Conservation (phyloP, 2,797 vertebrate species). For the Brachymystax lenok region DNA sequence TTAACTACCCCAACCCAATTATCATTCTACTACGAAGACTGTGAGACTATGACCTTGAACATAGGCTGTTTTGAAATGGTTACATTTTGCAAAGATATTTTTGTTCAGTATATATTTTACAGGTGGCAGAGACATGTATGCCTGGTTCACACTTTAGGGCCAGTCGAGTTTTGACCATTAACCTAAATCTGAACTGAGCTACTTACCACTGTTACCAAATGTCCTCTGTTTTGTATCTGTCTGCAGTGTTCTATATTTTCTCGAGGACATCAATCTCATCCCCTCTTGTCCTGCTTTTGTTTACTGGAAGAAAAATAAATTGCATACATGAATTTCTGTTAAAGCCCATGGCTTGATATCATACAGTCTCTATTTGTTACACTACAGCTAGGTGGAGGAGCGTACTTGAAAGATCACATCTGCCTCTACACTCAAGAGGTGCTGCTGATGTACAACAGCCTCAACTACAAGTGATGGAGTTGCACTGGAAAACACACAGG, state of each 20-base stretch:
- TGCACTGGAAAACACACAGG: too few relatives aligned
- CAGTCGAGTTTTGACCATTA: background rate
- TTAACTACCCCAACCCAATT: constrained; percentile 45
- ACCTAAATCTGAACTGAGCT: too few relatives aligned
- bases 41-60: constrained; percentile 35
- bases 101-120: too few relatives aligned
- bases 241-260: constrained; percentile 67
- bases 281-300: background rate
- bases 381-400: constrained; percentile 65
- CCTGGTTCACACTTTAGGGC: too few relatives aligned
- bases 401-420: constrained; percentile 31
- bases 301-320: too few relatives aligned
- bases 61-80: background rate
- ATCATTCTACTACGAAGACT: constrained; percentile 65
- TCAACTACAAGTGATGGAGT: constrained; percentile 46
- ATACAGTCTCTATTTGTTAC: background rate
- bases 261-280: constrained; percentile 25
- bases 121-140: too few relatives aligned
- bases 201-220: too few relatives aligned
- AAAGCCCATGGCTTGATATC: background rate
- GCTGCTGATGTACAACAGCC: constrained; percentile 58
- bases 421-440: constrained; percentile 52
- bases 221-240: background rate
- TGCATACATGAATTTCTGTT: too few relatives aligned
- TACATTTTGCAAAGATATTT: background rate